A percentile compares a stretch with the other conserved stretches of the same genome.
phyloP scores from a whole-genome alignment of 2,888 invertebrate species.

The Terebella lapidaria region DNA sequence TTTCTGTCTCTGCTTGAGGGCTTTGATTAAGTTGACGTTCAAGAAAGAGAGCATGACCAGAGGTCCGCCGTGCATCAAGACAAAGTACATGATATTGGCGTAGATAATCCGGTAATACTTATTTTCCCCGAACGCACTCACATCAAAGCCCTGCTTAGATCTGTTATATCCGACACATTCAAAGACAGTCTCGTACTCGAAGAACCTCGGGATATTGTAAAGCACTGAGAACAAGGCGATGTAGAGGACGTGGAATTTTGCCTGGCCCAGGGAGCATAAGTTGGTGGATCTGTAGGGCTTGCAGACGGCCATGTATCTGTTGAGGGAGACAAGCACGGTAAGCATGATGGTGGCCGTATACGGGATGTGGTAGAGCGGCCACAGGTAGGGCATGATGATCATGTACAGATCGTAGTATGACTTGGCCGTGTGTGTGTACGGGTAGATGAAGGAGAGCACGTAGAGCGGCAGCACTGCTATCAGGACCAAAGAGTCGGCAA shows the following conservation, averaged over 20 bases:
- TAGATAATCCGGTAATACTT: constrained; percentile 26
- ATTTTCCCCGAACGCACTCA: constrained; percentile 26
- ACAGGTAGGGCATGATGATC: constrained; percentile 24
- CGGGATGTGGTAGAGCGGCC: constrained; percentile 27
- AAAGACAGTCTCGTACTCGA: constrained; percentile 25
- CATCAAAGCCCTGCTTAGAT: constrained; percentile 16
- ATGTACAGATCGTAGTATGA: constrained; percentile 18
- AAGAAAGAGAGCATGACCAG: constrained; percentile 25
- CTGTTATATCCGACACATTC: constrained; percentile 16
- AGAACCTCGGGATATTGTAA: constrained; percentile 32
- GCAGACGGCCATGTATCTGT: constrained; percentile 30
- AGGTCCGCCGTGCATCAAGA: constrained; percentile 29
- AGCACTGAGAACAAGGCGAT: constrained; percentile 25
- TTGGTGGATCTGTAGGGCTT: constrained; percentile 22
- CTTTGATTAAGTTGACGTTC: constrained; percentile 24
- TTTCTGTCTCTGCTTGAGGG: constrained; percentile 20
- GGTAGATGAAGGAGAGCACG: constrained; percentile 19
- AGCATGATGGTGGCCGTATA: constrained; percentile 28
- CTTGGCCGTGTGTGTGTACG: constrained; percentile 10
- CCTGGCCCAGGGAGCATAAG: constrained; percentile 11
- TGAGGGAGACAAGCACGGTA: constrained; percentile 27
- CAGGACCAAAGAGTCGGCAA: constrained; percentile 28
- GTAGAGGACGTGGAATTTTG: constrained; percentile 20
- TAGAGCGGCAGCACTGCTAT: constrained; percentile 26
- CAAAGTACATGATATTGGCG: constrained; percentile 27